Conservation (phyloP, 2,888 invertebrate species). For the Drosophila koepferae region DNA sequence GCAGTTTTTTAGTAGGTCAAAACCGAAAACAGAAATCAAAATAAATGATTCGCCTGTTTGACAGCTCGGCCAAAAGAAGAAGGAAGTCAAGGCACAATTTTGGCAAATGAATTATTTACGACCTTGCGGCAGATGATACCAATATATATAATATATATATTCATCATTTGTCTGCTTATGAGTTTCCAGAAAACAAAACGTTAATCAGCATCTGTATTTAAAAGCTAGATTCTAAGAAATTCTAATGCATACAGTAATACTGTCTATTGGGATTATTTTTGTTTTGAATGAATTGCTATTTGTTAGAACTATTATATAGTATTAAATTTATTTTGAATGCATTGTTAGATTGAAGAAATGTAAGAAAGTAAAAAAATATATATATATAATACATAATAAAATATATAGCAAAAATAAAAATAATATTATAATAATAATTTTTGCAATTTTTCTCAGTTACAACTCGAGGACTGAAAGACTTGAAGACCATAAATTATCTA, state of each 20-base stretch:
- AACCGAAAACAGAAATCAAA: slow-evolving; percentile 40
- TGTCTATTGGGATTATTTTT: neutral
- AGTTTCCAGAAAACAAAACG: slow-evolving; percentile 10
- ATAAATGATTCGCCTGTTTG: slow-evolving; percentile 27
- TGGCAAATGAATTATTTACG: slow-evolving; percentile 58
- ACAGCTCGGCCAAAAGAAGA: slow-evolving; percentile 43
- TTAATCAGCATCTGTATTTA: neutral
- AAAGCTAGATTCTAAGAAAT: neutral
- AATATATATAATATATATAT: slow-evolving; percentile 18
- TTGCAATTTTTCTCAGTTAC: too few species aligned
- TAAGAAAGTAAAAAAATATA: too few species aligned
- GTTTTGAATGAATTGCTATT: neutral
- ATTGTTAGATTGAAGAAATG: too few species aligned
- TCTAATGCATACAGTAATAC: neutral
- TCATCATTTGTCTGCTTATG: slow-evolving; percentile 19
- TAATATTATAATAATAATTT: too few species aligned
- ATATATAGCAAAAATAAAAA: too few species aligned
- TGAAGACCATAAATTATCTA: neutral
- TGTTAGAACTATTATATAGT: neutral
- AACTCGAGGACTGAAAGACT: neutral
- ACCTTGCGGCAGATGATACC: slow-evolving; percentile 47
- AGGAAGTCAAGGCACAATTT: slow-evolving; percentile 58
- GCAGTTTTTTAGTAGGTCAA: slow-evolving; percentile 59
- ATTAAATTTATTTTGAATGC: neutral
- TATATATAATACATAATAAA: too few species aligned